Base-by-base conservation (phyloP, 2,888 invertebrate genomes). In the Cryptophagus acutangulus region DNA sequence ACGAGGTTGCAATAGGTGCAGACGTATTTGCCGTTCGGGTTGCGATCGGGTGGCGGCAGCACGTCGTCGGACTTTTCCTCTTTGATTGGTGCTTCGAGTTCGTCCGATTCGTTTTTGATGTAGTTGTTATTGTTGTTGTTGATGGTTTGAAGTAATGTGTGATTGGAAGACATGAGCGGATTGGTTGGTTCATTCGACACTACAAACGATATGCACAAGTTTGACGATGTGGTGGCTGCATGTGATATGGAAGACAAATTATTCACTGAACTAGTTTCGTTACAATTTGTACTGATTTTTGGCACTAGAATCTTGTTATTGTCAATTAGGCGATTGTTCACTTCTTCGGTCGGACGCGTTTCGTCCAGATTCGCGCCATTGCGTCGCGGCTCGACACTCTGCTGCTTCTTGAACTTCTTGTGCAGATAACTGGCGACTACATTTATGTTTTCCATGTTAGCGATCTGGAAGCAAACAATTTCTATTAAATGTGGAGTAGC, bases 341-440 rank as follows among this genome's bases (percentile, higher is more conserved):
- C 12, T 26, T 26, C 26, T 12, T 26, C n/a, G 3, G 9, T 20
- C 9, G 5, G 6, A 6, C 5, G n/a, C 12, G 26, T 26, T 26
- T 26, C 26, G 10, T 12, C 3, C 3, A 6, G 61, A 49, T 41
- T 51, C 46, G 5, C 47, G 60, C 57, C 43, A 57, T 57, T 54
- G 59, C 58, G 45, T 57, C 54, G 46, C 57, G 66, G 36, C 68
- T 71, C 58, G 78, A 81, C 66, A 83, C 87, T 68, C 42, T 66
- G 55, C 75, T 89, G 81, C 71, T 90, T 89, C 73, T 92, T 91
- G 72, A 92, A 91, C 71, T 91, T 92, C 71, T 92, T 92, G 71
- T 92, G 91, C 68, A 89, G 77, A 74, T 91, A 91, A 69, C 83
- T 86, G 49, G 58, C 55, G 46, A n/a, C n/a, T n/a, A n/a, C n/a